Conservation (phyloP, 2,888 invertebrate species). For the Pseudanteris insignis region DNA sequence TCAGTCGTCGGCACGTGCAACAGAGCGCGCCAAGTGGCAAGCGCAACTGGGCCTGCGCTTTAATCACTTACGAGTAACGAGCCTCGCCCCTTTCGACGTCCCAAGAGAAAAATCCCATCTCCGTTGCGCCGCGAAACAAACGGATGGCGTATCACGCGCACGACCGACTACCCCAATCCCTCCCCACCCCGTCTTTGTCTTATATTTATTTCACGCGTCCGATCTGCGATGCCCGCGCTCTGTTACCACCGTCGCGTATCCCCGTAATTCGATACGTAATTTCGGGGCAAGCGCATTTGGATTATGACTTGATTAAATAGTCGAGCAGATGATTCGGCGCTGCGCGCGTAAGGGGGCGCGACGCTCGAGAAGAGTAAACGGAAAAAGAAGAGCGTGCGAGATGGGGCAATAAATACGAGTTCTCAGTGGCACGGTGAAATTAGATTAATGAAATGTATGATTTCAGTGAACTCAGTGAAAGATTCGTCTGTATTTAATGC, state of each 20-base stretch:
- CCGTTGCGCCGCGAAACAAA: constrained; percentile 36
- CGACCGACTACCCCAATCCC: constrained; percentile 13
- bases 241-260: constrained; percentile 23
- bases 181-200: constrained; percentile 28
- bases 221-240: constrained; percentile 27
- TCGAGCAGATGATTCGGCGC: constrained; percentile 7
- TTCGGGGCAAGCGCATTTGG: constrained; percentile 9
- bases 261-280: constrained; percentile 38
- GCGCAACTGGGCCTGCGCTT: constrained; percentile 48
- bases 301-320: constrained; percentile 37
- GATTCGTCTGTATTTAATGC: too few relatives aligned
- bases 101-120: constrained; percentile 54
- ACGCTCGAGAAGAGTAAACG: too few relatives aligned
- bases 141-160: constrained; percentile 24
- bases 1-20: too few relatives aligned
- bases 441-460: too few relatives aligned
- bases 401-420: too few relatives aligned
- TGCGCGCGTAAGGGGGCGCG: too few relatives aligned
- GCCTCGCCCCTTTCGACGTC: constrained; percentile 46
- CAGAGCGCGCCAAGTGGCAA: too few relatives aligned
- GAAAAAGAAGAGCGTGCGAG: too few relatives aligned
- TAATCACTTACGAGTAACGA: constrained; percentile 54
- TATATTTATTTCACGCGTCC: constrained; percentile 34
- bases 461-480: too few relatives aligned
- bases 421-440: too few relatives aligned